Conservation (phyloP, 2,797 vertebrate species). For the Erethizon dorsatum region DNA sequence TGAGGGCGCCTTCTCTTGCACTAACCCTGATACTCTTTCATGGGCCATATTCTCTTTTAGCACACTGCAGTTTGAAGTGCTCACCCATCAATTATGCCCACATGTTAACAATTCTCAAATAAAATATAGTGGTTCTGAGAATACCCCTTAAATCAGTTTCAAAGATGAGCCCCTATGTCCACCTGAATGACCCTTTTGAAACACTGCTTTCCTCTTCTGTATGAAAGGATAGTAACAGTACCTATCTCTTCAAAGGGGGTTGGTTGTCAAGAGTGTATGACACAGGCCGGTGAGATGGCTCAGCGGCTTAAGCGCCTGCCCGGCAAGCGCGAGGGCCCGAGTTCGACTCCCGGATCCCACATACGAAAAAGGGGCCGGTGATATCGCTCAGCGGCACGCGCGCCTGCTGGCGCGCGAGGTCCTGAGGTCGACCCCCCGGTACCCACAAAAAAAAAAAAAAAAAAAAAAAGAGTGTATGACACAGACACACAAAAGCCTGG, state of each 20-base stretch:
- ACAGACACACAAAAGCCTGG: background rate
- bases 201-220: background rate
- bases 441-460: no score
- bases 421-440: no score
- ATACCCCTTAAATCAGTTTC: background rate
- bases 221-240: slow-evolving; percentile 1
- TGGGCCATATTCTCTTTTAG: background rate
- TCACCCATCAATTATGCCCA: background rate
- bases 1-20: background rate
- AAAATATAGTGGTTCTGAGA: background rate
- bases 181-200: background rate
- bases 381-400: no score
- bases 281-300: no score
- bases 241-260: background rate
- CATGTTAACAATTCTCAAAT: no score
- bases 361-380: no score
- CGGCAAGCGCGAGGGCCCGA: no score
- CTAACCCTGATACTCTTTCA: background rate
- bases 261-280: background rate
- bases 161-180: background rate
- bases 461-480: slow-evolving; percentile 8
- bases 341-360: no score
- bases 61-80: background rate
- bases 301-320: no score
- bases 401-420: no score